Conservation (phyloP, 2,888 invertebrate species). For the Sericinus montela region DNA sequence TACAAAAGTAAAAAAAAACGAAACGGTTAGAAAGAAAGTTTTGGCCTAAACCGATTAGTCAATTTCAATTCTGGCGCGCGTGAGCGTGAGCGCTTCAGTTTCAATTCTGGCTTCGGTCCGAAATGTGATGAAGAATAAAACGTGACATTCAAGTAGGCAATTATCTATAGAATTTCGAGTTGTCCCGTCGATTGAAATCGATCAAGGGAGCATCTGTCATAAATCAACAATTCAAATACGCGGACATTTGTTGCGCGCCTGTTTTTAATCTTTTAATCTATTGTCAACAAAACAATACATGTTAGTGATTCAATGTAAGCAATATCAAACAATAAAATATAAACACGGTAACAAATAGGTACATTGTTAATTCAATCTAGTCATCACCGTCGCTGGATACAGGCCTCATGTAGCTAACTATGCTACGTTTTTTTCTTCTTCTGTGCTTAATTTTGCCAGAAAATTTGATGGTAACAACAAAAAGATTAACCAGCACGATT, state of each 20-base stretch:
- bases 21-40: too few species aligned
- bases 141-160: too few species aligned
- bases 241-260: background rate
- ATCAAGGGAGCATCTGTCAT: too few species aligned
- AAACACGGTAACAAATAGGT: slow-evolving; percentile 60
- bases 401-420: slow-evolving; percentile 40
- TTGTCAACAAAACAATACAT: slow-evolving; percentile 8
- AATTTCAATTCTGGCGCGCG: too few species aligned
- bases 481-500: background rate
- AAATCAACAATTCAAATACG: too few species aligned
- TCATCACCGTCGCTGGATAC: slow-evolving; percentile 33
- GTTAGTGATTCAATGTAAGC: slow-evolving; percentile 9
- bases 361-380: slow-evolving; percentile 41
- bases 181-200: too few species aligned
- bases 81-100: too few species aligned
- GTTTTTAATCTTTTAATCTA: background rate
- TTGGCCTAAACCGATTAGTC: too few species aligned
- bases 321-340: slow-evolving; percentile 20
- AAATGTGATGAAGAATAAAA: too few species aligned
- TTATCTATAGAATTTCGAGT: too few species aligned
- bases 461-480: slow-evolving; percentile 25
- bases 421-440: slow-evolving; percentile 40
- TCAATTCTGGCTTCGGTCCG: too few species aligned
- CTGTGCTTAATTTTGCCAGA: slow-evolving; percentile 41
- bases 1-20: too few species aligned